Base-by-base conservation (phyloP, 1,140 invertebrate genomes). In the Drosophila mojavensis region DNA sequence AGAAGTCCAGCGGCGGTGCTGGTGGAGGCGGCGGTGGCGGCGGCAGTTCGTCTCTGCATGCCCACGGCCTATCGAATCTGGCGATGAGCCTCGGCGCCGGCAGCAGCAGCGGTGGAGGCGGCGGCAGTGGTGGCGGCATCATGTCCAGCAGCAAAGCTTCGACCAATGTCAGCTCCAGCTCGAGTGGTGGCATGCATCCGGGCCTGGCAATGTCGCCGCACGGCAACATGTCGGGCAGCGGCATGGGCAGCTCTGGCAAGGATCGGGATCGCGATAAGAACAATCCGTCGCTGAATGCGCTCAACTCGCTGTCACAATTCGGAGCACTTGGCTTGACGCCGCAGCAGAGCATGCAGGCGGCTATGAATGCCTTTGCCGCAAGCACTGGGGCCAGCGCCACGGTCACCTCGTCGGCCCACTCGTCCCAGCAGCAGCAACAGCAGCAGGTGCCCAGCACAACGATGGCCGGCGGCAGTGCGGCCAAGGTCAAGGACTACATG, bases 331-430 rank as follows among this genome's bases (percentile, higher is more conserved):
- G 91, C 9, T 86, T 92, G 84, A 91, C 78, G 55, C 91, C 91
- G 0, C 91, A 91, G 54, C 91, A 92, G 63, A 91, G 91, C 73
- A 86, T 92, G 80, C 91, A 92, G 75, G 91, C 91, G 55, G 91
- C 91, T 0, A 92, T 92, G 91, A 92, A 92, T 76, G 91, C 91
- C 0, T 92, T 92, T 70, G 91, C 90, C 1, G 91, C 90, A 0
- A 91, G 83, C 17, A 75, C 74, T 0, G 81, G 73, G 5, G 72
- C 81, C 33, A 84, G 62, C 9, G 55, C 81, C 26, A 84, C 81
- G 39, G 75, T 84, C 9, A 85, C 83, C 15, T 86, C 81, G 0
- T 71, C 81, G 39, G 70, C 56, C 26, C 81, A 78, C 77, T 30
- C 51, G 17, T 68, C 62, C 17, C 79, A 79, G 54, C 80, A 78